phyloP scores from a whole-genome alignment of 2,888 invertebrate species.

The Omphaloscelis lunosa region DNA sequence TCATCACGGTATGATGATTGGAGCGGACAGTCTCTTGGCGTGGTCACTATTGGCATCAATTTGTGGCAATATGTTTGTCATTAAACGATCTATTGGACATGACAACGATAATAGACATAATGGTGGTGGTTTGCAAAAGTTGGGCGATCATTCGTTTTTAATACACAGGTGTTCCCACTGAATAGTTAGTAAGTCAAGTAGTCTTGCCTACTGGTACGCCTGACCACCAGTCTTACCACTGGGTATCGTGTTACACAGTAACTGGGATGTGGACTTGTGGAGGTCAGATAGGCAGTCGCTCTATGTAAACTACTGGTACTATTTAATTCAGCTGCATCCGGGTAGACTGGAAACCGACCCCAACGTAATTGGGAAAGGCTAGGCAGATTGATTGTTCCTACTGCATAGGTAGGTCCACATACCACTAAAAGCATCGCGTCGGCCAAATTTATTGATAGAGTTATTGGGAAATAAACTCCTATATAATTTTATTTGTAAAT shows the following conservation, averaged over 20 bases:
- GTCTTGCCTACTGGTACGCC: neutral
- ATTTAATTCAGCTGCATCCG: no score
- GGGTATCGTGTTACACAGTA: neutral
- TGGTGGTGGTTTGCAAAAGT: conserved; percentile 4
- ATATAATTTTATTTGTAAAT: neutral
- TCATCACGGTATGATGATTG: conserved; percentile 51
- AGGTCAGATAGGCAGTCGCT: neutral
- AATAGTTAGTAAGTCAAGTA: neutral
- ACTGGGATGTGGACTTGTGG: neutral
- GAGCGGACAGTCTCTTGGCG: conserved; percentile 59
- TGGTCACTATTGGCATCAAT: conserved; percentile 44
- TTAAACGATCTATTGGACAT: conserved; percentile 45
- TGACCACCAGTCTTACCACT: neutral
- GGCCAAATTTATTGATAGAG: no score
- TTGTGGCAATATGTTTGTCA: conserved; percentile 35
- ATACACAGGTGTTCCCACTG: neutral
- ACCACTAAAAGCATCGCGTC: neutral
- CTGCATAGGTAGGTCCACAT: neutral
- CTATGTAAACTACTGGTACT: neutral
- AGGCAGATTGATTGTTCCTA: neutral
- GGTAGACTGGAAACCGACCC: neutral
- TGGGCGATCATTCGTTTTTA: neutral
- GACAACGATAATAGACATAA: conserved; percentile 48
- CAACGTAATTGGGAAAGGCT: neutral
- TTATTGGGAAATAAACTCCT: neutral